A percentile compares a stretch with the other conserved stretches of the same genome.
phyloP scores from a whole-genome alignment of 1,140 invertebrate genomes.

The Homalodisca vitripennis region DNA sequence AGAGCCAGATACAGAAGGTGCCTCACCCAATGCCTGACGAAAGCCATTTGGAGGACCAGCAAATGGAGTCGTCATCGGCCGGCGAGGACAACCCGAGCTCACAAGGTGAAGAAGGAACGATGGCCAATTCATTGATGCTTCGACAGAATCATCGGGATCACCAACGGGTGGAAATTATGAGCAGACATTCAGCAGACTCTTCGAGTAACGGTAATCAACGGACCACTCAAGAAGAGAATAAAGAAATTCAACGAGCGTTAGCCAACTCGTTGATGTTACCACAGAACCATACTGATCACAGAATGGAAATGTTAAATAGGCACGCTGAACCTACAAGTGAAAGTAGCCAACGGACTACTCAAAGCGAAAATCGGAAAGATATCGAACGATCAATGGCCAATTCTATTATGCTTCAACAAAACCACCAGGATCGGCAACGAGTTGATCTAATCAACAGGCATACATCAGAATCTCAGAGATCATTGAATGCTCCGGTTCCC shows the following conservation, averaged over 20 bases:
- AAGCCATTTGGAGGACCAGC: neutral
- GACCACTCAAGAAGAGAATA: neutral
- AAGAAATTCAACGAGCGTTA: neutral
- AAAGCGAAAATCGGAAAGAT: neutral
- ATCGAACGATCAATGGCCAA: neutral
- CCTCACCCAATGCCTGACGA: neutral
- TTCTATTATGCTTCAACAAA: neutral
- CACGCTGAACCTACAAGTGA: neutral
- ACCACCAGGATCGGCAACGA: neutral
- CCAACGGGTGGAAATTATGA: neutral
- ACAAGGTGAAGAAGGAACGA: neutral
- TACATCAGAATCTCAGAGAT: neutral
- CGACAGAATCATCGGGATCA: conserved; percentile 2
- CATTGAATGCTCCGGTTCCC: neutral
- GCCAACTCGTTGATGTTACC: neutral
- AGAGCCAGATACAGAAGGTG: too few species aligned
- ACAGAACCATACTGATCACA: neutral
- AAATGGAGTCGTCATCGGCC: neutral
- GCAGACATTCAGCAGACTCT: neutral
- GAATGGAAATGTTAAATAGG: neutral
- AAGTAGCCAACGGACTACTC: neutral
- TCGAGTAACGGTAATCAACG: neutral
- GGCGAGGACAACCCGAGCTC: neutral
- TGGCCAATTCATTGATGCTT: neutral
- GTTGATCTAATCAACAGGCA: neutral